These are phyloP conservation scores for Lapara coniferarum DNA, from an alignment of 2,888 invertebrate species.

Conservation along the genomic window DNA sequence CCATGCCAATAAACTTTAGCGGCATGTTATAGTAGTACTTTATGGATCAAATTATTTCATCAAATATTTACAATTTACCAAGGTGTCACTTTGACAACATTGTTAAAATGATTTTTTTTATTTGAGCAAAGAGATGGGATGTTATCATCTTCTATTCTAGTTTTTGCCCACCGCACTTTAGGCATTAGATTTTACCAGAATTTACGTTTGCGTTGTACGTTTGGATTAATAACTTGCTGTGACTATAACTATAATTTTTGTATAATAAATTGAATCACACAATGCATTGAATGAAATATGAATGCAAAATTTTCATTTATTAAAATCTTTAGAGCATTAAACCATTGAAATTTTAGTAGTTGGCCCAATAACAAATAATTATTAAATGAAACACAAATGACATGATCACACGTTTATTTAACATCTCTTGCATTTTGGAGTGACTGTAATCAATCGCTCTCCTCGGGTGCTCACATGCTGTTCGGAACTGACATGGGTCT, in stretches of 20 bases:
- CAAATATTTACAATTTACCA: not conserved
- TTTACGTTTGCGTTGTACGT: not conserved
- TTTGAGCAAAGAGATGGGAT: not conserved
- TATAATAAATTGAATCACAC: no score
- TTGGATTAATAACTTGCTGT: no score
- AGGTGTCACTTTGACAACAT: not conserved
- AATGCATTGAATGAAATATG: no score
- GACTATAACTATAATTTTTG: no score
- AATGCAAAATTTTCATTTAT: no score
- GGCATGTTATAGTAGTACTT: not conserved
- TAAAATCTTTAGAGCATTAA: no score
- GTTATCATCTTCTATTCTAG: not conserved
- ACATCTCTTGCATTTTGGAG: conserved; percentile 32
- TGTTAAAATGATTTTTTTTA: conserved; percentile 14
- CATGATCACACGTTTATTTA: conserved; percentile 29
- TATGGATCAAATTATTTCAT: not conserved
- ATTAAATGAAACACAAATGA: not conserved
- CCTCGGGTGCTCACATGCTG: conserved; percentile 33
- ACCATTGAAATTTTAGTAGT: not conserved
- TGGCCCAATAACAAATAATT: no score
- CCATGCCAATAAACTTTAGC: not conserved
- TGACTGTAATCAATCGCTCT: conserved; percentile 23
- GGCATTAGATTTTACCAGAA: not conserved
- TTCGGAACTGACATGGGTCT: conserved; percentile 32
- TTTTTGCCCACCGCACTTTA: not conserved